phyloP scores from a whole-genome alignment of 2,888 invertebrate genomes.

The Eristalis intricaria region DNA sequence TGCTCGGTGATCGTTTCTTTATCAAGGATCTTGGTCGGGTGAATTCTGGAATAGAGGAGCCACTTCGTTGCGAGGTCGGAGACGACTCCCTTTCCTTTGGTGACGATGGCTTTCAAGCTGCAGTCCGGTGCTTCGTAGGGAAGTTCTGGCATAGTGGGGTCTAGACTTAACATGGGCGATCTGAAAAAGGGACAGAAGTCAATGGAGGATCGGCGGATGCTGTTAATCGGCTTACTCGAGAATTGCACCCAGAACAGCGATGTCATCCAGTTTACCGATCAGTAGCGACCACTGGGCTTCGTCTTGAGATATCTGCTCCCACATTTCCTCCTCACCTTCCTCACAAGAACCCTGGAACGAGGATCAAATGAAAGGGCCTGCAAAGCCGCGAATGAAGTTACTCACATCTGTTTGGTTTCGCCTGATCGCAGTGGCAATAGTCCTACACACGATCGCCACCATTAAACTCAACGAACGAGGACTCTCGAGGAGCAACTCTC shows the following conservation, averaged over 20 bases:
- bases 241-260: conserved; percentile 87
- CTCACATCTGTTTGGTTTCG: conserved; percentile 76
- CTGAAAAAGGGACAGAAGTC: conserved; percentile 70
- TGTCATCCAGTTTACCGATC: conserved; percentile 94
- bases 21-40: conserved; percentile 85
- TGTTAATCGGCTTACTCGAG: conserved; percentile 83
- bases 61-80: conserved; percentile 94
- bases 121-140: conserved; percentile 84
- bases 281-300: conserved; percentile 93
- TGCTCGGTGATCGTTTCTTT: conserved; percentile 40
- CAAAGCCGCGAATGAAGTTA: not conserved
- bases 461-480: conserved; percentile 90
- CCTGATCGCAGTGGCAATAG: conserved; percentile 83
- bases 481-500: conserved; percentile 88
- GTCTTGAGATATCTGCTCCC: conserved; percentile 93
- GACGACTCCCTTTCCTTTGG: conserved; percentile 89
- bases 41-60: conserved; percentile 88
- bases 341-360: conserved; percentile 77
- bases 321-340: conserved; percentile 84
- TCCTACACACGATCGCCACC: conserved; percentile 91
- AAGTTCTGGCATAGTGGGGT: conserved; percentile 82
- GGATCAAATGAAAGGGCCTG: not conserved
- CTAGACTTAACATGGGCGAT: conserved; percentile 74
- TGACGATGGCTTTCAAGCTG: conserved; percentile 86
- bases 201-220: not conserved